Conservation (phyloP, 2,113 vertebrate species). For the Felis catus region F.catus_Fca126_mat1.0 CM031413.1:30340501-30341000, state of each 20-base stretch:
- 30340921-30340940: neutral
- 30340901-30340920: neutral
- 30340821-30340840: neutral
- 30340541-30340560: neutral
- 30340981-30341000: neutral
- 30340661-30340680: neutral
- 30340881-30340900: neutral
- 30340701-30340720: too few relatives aligned
- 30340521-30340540: neutral
- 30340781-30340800: neutral
- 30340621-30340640: neutral
- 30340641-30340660: neutral
- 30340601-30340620: neutral
- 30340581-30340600: neutral
- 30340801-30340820: neutral
- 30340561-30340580: neutral
- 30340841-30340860: neutral
- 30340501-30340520: neutral
- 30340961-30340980: neutral
- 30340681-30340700: neutral
- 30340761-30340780: neutral
- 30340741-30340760: neutral
- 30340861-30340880: neutral
- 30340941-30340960: neutral
- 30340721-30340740: too few relatives aligned